phyloP scores from a whole-genome alignment of 2,888 invertebrate genomes.

The Muschampia plurimacula region DNA sequence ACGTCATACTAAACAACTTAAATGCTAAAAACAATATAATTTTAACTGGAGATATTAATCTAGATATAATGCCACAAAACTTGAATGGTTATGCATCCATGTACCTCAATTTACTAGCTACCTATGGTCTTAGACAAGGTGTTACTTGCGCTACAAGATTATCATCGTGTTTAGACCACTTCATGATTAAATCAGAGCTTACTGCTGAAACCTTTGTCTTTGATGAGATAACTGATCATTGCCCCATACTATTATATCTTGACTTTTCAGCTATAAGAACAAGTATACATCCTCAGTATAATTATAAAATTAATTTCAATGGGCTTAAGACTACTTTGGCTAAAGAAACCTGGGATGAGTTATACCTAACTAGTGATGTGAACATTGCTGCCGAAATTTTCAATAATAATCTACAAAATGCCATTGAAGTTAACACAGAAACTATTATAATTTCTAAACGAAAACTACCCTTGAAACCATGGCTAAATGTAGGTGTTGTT shows the following conservation, averaged over 20 bases:
- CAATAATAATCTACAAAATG: neutral
- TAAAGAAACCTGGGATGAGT: neutral
- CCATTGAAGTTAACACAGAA: neutral
- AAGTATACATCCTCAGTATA: neutral
- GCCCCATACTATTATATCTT: neutral
- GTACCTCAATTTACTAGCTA: neutral
- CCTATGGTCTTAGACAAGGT: constrained; percentile 1
- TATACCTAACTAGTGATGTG: neutral
- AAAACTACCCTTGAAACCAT: neutral
- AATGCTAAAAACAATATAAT: neutral
- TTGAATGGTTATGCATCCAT: neutral
- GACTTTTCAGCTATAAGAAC: neutral
- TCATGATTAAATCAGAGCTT: neutral
- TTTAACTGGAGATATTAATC: neutral
- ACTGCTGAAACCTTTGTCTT: neutral
- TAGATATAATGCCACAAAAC: constrained; percentile 5
- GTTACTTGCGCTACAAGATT: neutral
- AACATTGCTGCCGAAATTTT: neutral
- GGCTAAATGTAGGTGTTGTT: neutral
- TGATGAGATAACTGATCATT: constrained; percentile 1
- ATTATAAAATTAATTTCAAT: neutral
- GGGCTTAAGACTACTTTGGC: neutral
- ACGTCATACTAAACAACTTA: neutral
- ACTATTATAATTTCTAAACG: neutral
- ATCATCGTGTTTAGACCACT: neutral